phyloP scores from a whole-genome alignment of 2,797 vertebrate species.

The Propithecus deckenii region DNA sequence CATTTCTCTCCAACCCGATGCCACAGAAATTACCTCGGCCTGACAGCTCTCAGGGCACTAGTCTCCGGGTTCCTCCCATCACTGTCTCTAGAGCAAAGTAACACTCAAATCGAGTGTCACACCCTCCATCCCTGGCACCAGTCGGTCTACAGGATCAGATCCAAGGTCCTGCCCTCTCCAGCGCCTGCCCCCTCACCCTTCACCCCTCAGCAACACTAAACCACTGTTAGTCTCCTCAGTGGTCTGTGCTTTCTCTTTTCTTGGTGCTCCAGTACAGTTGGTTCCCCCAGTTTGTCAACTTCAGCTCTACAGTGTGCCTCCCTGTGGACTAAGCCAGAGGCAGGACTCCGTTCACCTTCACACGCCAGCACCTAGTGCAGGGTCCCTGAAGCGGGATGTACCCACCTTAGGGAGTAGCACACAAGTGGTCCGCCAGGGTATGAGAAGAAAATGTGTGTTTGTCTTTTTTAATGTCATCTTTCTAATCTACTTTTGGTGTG shows the following conservation, averaged over 20 bases:
- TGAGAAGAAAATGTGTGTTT: background rate
- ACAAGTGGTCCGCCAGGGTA: background rate
- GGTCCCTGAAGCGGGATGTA: background rate
- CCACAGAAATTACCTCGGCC: constrained; percentile 8
- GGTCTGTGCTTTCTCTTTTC: background rate
- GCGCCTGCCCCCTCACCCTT: background rate
- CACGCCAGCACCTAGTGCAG: background rate
- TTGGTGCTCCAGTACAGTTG: background rate
- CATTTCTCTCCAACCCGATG: background rate
- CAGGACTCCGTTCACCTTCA: background rate
- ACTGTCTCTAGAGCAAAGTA: background rate
- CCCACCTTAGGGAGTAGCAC: background rate
- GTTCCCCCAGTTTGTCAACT: background rate
- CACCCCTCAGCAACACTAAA: background rate
- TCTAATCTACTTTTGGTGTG: background rate
- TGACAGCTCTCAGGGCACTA: constrained; percentile 35
- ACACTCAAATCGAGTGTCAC: background rate
- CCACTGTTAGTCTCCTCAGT: background rate
- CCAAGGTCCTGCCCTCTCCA: background rate
- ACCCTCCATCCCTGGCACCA: background rate
- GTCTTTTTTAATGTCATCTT: background rate
- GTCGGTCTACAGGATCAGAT: background rate
- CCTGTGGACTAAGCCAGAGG: background rate
- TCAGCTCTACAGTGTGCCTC: background rate
- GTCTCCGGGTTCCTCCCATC: background rate